Evolutionary conservation across 92 coral and sea anemone genomes (phyloP), one percentile per base, ranked within the genome.

Genomic region (Metridium senile): DNA sequence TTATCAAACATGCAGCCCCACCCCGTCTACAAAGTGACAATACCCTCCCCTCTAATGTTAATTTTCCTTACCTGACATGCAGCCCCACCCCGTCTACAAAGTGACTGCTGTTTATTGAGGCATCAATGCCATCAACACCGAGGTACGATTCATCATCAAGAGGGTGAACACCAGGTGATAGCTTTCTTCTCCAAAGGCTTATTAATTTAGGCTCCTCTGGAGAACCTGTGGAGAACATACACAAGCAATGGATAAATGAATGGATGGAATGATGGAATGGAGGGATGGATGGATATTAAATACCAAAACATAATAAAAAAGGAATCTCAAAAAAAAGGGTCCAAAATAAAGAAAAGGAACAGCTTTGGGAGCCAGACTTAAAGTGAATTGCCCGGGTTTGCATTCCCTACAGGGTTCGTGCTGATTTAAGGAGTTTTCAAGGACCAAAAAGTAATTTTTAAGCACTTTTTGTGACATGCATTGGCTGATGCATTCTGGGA

Each of bases 51-150:
- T 21, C 61, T 4, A 6, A 9, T 54, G 25, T 20, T 17, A 8
- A 8, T 61, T 23, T 10, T 30, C 90, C 33, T 39, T 75, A 94
- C 98, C 86, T 86, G 58, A 88, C 93, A 65, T 88, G 97, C 73
- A 94, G 72, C 2, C 93, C 85, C 46, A 94, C 98, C 21, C 98
- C 98, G 51, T 89, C 94, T 53, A 94, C 91, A 81, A 89, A 94
- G 78, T 86, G 81, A 26, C 78, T 89, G 62, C 83, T 81, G 71
- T 68, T 85, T 29, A 64, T 68, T 17, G 89, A 77, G n/a, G 45
- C 62, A 35, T 82, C 84, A 1, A 32, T 43, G 54, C 75, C 74
- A 31, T 65, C 68, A 30, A 53, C 76, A 72, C 75, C 84, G 26
- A 79, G 16, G 61, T 81, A 47, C 76, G 81, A 29, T 26, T 71